Evolutionary conservation across 2,888 invertebrate genomes (phyloP).

Genomic region (Myathropa florea): DNA sequence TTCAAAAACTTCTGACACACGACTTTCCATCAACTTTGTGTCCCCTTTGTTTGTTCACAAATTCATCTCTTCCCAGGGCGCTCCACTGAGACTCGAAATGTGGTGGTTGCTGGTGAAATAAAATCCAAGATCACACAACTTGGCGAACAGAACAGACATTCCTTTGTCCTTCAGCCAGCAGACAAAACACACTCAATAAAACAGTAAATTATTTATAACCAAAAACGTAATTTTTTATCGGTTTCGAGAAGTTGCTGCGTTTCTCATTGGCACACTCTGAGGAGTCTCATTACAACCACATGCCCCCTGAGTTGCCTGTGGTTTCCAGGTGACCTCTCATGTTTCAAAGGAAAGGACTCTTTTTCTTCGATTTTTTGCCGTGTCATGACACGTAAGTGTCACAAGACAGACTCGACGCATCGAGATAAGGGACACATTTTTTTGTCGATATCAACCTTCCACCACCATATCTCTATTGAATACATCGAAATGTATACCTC

Average conservation of each 20-base stretch:
- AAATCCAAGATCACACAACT: not conserved
- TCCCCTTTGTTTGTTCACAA: not conserved
- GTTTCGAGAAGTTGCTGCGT: too few species aligned
- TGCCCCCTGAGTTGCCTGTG: not conserved
- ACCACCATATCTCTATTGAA: not conserved
- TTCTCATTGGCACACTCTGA: not conserved
- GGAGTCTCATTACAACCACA: not conserved
- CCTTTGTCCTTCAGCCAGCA: not conserved
- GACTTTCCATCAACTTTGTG: not conserved
- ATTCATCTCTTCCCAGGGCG: not conserved
- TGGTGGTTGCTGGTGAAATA: not conserved
- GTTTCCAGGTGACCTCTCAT: not conserved
- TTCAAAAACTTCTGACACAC: not conserved
- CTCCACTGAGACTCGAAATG: not conserved
- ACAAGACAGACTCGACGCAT: not conserved
- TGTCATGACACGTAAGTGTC: not conserved
- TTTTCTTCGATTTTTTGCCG: not conserved
- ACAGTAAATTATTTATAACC: not conserved
- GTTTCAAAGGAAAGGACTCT: not conserved
- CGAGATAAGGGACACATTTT: not conserved
- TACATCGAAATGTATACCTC: not conserved
- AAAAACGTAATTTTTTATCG: not conserved
- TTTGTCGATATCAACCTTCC: not conserved
- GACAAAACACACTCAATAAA: not conserved
- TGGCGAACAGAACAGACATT: not conserved